Evolutionary conservation across 1,140 invertebrate species (phyloP).

Genomic region (Micrasema minimum): DNA sequence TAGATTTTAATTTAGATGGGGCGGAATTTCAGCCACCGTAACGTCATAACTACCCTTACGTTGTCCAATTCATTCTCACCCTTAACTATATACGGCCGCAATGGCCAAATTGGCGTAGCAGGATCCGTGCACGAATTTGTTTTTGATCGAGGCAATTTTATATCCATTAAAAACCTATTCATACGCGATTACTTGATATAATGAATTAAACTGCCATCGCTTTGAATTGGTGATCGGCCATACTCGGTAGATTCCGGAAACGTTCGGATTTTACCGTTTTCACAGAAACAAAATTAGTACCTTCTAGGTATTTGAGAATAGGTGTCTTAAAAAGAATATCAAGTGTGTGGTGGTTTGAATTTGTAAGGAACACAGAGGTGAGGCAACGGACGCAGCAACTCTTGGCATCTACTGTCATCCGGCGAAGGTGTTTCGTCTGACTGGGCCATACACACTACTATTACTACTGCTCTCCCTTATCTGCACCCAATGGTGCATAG

Average conservation of each 20-base stretch:
- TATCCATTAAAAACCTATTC: constrained; percentile 68
- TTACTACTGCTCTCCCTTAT: too few relatives aligned
- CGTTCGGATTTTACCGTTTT: too few relatives aligned
- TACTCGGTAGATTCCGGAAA: neutral
- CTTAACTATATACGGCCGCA: neutral
- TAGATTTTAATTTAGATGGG: constrained; percentile 71
- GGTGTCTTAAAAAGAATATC: too few relatives aligned
- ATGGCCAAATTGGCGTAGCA: neutral
- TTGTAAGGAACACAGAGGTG: too few relatives aligned
- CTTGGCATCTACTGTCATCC: too few relatives aligned
- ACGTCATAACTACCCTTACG: neutral
- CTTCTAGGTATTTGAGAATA: too few relatives aligned
- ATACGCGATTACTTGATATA: constrained; percentile 69
- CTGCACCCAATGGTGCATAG: too few relatives aligned
- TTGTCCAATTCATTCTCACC: neutral
- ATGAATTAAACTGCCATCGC: constrained; percentile 55
- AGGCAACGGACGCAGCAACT: too few relatives aligned
- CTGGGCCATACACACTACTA: too few relatives aligned
- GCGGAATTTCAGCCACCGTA: constrained; percentile 48
- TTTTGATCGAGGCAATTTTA: constrained; percentile 48
- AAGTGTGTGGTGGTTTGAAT: too few relatives aligned
- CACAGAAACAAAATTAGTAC: too few relatives aligned
- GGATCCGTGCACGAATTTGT: neutral
- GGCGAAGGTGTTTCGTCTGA: too few relatives aligned
- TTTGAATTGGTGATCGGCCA: neutral